phyloP scores from a whole-genome alignment of 2,797 vertebrate species.

The Pygocentrus nattereri region DNA sequence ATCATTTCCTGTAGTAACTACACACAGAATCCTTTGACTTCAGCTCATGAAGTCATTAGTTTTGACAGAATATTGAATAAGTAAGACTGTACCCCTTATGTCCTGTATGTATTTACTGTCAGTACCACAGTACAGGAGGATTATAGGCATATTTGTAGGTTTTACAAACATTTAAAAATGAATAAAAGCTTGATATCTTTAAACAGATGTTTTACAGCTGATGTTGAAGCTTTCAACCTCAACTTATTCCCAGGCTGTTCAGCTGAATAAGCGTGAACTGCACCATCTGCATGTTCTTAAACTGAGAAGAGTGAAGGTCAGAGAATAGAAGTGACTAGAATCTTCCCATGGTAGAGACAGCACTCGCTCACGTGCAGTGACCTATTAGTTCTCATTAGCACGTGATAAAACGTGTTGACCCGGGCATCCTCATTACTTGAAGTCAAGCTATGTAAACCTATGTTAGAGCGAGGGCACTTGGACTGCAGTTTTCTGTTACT shows the following conservation, averaged over 20 bases:
- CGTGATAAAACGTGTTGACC: neutral
- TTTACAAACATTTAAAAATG: too few species aligned
- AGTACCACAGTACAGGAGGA: too few species aligned
- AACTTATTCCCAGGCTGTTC: neutral
- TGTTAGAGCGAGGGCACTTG: neutral
- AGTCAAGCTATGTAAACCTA: neutral
- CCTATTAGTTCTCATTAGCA: neutral
- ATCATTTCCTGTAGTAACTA: too few species aligned
- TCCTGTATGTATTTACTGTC: too few species aligned
- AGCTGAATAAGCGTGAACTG: constrained; percentile 2
- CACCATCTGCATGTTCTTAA: constrained; percentile 6
- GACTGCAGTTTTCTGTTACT: neutral
- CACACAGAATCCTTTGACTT: too few species aligned
- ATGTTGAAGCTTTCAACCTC: neutral
- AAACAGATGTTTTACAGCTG: too few species aligned
- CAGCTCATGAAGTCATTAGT: too few species aligned
- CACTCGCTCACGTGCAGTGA: neutral
- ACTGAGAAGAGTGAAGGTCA: constrained; percentile 8
- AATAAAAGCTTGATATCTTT: too few species aligned
- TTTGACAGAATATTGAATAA: too few species aligned
- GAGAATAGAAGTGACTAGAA: neutral
- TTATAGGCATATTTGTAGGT: too few species aligned
- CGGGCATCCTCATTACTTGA: neutral
- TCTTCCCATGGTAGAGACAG: neutral
- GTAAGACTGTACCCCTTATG: too few species aligned